A percentile compares a stretch with the other conserved stretches of the same genome.
These are phyloP conservation scores for Gallirallus australis DNA, from an alignment of 2,797 vertebrate species.

Conservation along the genomic window DNA sequence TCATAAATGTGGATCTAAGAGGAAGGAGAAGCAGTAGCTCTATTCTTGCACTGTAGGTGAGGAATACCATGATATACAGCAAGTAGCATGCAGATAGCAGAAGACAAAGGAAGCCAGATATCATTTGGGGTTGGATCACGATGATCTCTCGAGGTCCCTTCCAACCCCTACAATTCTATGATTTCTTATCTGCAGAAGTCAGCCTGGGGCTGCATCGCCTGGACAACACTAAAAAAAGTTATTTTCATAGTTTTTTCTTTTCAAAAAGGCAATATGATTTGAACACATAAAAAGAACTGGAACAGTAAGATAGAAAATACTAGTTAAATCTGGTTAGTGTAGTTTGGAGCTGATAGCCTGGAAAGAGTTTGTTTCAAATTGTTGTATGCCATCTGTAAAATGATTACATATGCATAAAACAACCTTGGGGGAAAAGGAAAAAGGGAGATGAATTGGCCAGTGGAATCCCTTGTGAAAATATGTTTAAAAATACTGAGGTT, in stretches of 20 bases:
- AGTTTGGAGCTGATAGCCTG: background rate
- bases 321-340: background rate
- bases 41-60: background rate
- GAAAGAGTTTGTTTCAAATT: background rate
- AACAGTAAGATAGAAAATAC: background rate
- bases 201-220: background rate
- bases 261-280: background rate
- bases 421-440: slow-evolving; percentile 4
- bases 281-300: background rate
- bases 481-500: slow-evolving; percentile 59
- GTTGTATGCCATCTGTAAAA: slow-evolving; percentile 11
- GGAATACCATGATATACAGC: background rate
- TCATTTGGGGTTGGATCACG: background rate
- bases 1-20: background rate
- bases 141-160: no score
- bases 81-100: background rate
- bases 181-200: background rate
- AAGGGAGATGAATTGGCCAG: slow-evolving; percentile 20
- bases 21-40: background rate
- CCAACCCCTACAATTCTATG: no score
- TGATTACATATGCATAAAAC: slow-evolving; percentile 1
- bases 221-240: background rate
- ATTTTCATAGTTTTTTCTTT: no score
- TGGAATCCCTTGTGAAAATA: slow-evolving; percentile 53
- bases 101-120: background rate